phyloP scores from a whole-genome alignment of 2,797 vertebrate species.

The Coracias cyanogaster region DNA sequence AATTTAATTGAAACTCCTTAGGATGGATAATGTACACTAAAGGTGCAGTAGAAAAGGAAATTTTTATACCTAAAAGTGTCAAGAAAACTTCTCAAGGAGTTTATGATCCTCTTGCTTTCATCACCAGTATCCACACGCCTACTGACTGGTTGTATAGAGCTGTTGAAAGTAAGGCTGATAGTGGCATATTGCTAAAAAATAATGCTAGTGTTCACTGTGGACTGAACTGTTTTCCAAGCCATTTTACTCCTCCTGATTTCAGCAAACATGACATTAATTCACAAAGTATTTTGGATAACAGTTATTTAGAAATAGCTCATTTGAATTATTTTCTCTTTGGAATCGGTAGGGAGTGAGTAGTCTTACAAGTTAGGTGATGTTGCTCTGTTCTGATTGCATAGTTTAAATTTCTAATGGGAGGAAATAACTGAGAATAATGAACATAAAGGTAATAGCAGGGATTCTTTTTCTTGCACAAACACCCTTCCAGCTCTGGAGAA shows the following conservation, averaged over 20 bases:
- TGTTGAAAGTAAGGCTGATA: neutral
- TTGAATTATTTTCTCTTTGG: neutral
- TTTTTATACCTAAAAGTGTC: neutral
- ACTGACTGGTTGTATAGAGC: neutral
- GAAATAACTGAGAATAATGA: constrained; percentile 17
- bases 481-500: constrained; percentile 46
- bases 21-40: neutral
- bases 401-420: constrained; percentile 23
- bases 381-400: neutral
- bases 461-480: constrained; percentile 35
- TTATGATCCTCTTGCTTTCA: neutral
- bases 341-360: neutral
- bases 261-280: neutral
- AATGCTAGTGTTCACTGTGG: neutral
- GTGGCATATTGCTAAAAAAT: neutral
- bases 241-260: neutral
- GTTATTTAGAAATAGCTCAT: neutral
- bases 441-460: constrained; percentile 22
- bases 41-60: neutral
- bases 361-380: neutral
- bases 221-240: neutral
- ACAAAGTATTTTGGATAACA: neutral
- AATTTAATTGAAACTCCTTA: neutral
- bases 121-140: neutral
- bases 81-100: neutral